phyloP scores from a whole-genome alignment of 2,113 vertebrate genomes.

The Alligator sinensis region DNA sequence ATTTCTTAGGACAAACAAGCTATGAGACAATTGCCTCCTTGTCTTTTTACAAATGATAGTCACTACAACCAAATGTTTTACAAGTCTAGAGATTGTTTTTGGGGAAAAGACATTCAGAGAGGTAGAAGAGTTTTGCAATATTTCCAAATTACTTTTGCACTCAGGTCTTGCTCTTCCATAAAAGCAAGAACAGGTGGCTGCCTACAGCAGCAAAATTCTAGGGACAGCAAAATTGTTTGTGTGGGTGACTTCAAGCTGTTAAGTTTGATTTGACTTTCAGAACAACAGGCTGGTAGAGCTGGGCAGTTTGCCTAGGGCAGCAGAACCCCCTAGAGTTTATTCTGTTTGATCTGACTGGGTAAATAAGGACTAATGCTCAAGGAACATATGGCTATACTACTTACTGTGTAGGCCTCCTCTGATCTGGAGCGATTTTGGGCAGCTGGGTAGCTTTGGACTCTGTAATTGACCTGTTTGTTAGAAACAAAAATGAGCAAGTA shows the following conservation, averaged over 20 bases:
- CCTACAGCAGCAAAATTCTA: neutral
- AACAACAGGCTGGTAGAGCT: neutral
- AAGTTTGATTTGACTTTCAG: neutral
- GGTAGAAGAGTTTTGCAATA: neutral
- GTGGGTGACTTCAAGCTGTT: neutral
- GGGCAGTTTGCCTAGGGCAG: conserved; percentile 38
- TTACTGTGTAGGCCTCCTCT: neutral
- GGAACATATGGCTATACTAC: conserved; percentile 21
- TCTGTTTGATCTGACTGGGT: conserved; percentile 1
- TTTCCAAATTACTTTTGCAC: neutral
- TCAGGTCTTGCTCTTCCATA: neutral
- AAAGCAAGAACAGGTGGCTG: neutral
- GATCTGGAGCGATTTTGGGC: conserved; percentile 5
- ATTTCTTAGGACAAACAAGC: conserved; percentile 1
- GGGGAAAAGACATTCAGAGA: neutral
- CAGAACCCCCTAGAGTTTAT: neutral
- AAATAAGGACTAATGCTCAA: conserved; percentile 17
- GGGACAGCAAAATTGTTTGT: neutral
- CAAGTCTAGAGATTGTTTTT: neutral
- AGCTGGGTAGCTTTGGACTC: conserved; percentile 26
- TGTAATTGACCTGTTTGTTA: neutral
- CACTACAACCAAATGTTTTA: too few species aligned
- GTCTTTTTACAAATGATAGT: too few species aligned
- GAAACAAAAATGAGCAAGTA: conserved; percentile 33
- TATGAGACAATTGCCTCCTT: neutral